Conservation (phyloP, 2,888 invertebrate species). For the Brenthis ino region DNA sequence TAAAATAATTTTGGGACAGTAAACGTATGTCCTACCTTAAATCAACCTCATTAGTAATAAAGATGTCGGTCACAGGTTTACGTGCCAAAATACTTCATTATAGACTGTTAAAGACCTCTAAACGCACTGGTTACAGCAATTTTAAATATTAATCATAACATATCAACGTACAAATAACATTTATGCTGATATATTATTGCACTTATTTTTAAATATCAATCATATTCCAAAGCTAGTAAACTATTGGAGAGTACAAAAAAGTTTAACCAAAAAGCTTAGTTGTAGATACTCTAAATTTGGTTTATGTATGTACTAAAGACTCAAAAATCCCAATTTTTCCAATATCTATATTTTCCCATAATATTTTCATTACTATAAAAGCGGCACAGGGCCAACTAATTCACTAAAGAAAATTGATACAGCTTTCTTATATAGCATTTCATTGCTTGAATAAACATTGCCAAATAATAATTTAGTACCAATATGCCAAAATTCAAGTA, state of each 20-base stretch:
- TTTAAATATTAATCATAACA: not conserved
- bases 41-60: constrained; percentile 24
- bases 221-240: too few relatives aligned
- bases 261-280: too few relatives aligned
- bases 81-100: constrained; percentile 26
- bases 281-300: too few relatives aligned
- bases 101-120: constrained; percentile 27
- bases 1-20: constrained; percentile 6
- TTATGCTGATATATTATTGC: not conserved
- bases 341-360: too few relatives aligned
- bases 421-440: constrained; percentile 17
- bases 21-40: constrained; percentile 6
- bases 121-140: not conserved
- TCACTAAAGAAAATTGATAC: not conserved
- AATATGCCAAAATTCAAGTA: constrained; percentile 35
- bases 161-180: not conserved
- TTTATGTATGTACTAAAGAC: too few relatives aligned
- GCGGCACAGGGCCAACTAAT: constrained; percentile 3
- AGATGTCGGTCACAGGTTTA: constrained; percentile 16
- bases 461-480: constrained; percentile 31
- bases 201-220: not conserved
- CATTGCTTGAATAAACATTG: constrained; percentile 25
- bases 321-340: too few relatives aligned
- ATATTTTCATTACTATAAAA: not conserved
- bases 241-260: too few relatives aligned